A percentile compares a stretch with the other conserved stretches of the same genome.
phyloP scores from a whole-genome alignment of 2,113 vertebrate genomes.

The Piprites chloris region DNA sequence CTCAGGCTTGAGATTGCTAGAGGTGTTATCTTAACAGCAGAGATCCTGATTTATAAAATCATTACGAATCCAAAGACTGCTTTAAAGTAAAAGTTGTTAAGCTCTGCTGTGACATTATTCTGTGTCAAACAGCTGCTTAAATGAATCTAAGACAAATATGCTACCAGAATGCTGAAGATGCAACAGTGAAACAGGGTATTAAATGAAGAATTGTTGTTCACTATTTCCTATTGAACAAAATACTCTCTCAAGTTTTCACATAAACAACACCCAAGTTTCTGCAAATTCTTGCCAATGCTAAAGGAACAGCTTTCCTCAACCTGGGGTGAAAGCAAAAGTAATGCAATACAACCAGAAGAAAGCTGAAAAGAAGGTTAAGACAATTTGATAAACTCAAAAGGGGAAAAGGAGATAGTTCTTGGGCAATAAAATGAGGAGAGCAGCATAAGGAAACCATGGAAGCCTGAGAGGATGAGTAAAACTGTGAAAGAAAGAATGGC shows the following conservation, averaged over 20 bases:
- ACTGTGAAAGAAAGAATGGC: not conserved
- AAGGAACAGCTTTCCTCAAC: not conserved
- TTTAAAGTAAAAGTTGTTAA: slow-evolving; percentile 4
- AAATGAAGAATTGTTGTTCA: not conserved
- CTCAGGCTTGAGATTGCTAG: slow-evolving; percentile 14
- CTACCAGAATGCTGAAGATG: not conserved
- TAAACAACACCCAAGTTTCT: not conserved
- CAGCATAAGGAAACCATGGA: not conserved
- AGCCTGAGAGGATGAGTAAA: not conserved
- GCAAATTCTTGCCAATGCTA: not conserved
- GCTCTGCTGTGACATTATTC: not conserved
- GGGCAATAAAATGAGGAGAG: not conserved
- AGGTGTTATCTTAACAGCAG: slow-evolving; percentile 40
- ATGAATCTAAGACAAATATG: not conserved
- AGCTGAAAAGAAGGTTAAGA: not conserved
- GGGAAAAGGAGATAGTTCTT: not conserved
- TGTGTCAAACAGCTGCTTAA: slow-evolving; percentile 13
- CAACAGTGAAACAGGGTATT: not conserved
- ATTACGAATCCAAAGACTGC: slow-evolving; percentile 6
- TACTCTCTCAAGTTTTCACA: not conserved
- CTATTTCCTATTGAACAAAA: not conserved
- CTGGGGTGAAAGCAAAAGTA: not conserved
- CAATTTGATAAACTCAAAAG: not conserved
- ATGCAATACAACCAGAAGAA: not conserved
- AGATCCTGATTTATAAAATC: slow-evolving; percentile 33